Evolutionary conservation across 2,888 invertebrate species (phyloP), one percentile per base, ranked within the genome.

Genomic region (Andrena trimmerana): DNA sequence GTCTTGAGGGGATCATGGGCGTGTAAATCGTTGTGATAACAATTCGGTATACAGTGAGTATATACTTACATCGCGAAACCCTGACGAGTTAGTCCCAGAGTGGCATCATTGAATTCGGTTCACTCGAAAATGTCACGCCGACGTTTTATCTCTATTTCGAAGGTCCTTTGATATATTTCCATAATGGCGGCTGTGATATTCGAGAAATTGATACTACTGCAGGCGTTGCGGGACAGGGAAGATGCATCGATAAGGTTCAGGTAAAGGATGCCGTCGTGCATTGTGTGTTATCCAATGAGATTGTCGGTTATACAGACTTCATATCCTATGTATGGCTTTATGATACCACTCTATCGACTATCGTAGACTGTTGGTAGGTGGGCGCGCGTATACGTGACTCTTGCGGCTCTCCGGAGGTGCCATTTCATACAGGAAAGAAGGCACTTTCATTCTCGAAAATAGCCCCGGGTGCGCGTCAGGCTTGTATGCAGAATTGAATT

Each of bases 261-360:
- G 78, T 77, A 81, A 79, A 83, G 69, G 73, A 63, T 71, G 76
- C 63, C 63, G 68, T 65, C 54, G 77, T 62, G 73, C 75, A 84
- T 86, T 60, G 65, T 83, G 59, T 72, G 74, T 69, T 77, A 77
- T 74, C 86, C 77, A 86, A 88, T 86, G 77, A 86, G 86, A 88
- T 88, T 77, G 79, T 73, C 78, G 78, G 83, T 83, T 81, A 81
- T 77, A 75, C 77, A 66, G 77, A 67, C 77, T 88, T 79, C 77
- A 72, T 83, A 83, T 77, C 63, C 77, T 78, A 81, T 77, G 78
- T 87, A 79, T 83, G 78, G 81, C 72, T 87, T 88, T 88, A 88
- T 60, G 86, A 79, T 81, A 79, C 72, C 75, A 76, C 76, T 57
- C 67, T 76, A 86, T 83, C 86, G 86, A 50, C 63, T 77, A 79